A percentile compares a stretch with the other conserved stretches of the same genome.
These are phyloP conservation scores for Hiodon tergisus DNA, from an alignment of 2,113 vertebrate genomes.

Conservation along the genomic window DNA sequence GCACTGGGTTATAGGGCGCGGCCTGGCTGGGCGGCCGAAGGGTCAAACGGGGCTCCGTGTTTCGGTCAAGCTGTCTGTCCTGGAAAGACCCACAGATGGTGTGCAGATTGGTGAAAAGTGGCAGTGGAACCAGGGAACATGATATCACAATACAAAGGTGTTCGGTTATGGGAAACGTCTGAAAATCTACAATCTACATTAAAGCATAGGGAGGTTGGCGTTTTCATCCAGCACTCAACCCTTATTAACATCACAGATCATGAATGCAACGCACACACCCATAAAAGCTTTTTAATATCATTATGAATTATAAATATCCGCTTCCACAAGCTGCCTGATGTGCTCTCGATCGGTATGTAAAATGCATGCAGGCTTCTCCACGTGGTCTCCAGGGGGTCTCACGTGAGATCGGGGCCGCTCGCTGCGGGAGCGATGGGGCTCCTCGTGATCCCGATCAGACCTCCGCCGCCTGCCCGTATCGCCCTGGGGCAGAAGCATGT, in stretches of 20 bases:
- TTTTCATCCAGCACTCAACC: not conserved
- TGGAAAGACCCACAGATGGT: constrained; percentile 22
- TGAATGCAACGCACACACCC: not conserved
- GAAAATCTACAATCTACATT: no score
- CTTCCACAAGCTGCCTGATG: not conserved
- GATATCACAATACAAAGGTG: not conserved
- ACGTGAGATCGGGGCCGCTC: constrained; percentile 75
- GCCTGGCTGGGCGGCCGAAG: constrained; percentile 88
- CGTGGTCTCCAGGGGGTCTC: constrained; percentile 26
- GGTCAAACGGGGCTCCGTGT: constrained; percentile 77
- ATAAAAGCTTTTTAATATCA: no score
- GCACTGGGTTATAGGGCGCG: constrained; percentile 80
- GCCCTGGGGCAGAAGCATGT: constrained; percentile 72
- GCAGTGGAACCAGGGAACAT: not conserved
- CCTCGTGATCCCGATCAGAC: constrained; percentile 60
- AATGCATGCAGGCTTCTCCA: no score
- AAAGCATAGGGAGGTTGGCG: not conserved
- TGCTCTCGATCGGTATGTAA: no score
- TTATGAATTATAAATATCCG: no score
- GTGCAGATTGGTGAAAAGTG: not conserved
- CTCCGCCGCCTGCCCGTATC: constrained; percentile 68
- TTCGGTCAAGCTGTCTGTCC: constrained; percentile 72
- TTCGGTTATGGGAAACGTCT: no score
- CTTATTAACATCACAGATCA: not conserved
- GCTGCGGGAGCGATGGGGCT: constrained; percentile 45